Percentiles rank a stretch among this genome's conserved stretches.
Conservation (phyloP, 2,113 vertebrate genomes). For the Campylomormyrus numenius region DNA sequence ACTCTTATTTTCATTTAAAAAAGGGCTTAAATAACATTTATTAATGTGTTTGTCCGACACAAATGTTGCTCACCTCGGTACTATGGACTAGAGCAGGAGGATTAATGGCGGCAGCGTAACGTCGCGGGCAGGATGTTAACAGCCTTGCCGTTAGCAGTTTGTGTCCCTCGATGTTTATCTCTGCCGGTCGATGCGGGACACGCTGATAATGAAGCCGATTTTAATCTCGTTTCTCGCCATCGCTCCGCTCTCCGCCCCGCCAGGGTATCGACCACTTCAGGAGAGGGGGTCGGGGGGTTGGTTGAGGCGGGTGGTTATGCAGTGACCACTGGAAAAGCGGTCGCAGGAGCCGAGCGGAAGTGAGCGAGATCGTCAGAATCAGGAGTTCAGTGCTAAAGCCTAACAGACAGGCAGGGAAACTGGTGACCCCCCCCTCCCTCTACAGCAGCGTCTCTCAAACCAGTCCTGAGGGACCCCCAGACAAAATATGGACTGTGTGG, state of each 20-base stretch:
- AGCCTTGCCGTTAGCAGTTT: neutral
- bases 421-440: neutral
- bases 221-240: neutral
- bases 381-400: neutral
- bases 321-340: neutral
- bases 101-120: neutral
- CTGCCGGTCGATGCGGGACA: neutral
- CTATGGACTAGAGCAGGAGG: neutral
- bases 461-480: neutral
- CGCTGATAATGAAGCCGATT: slow-evolving; percentile 2
- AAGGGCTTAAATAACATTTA: slow-evolving; percentile 7
- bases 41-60: neutral
- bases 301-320: neutral
- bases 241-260: neutral
- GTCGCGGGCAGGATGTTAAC: neutral
- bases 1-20: neutral
- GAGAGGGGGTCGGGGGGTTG: neutral
- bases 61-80: neutral
- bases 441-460: neutral
- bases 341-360: neutral
- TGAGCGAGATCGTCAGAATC: neutral
- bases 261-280: neutral
- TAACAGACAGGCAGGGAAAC: neutral
- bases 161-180: neutral
- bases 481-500: neutral